Evolutionary conservation across 2,888 invertebrate species (phyloP), one percentile per base, ranked within the genome.

Genomic region (Tetropium fuscum): DNA sequence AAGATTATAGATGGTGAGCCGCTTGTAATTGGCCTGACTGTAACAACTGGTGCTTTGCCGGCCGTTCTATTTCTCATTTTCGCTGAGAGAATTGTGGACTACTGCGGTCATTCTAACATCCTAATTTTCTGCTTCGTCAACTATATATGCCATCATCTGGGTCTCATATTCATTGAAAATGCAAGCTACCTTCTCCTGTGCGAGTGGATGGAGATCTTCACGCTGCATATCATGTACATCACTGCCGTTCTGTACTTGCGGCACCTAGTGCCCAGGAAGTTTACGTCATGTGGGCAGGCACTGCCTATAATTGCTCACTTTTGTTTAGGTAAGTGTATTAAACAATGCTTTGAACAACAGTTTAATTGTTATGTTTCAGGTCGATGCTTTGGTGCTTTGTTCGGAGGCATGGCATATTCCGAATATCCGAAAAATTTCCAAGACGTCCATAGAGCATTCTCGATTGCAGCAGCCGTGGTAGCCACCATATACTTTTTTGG

Each of bases 31-130:
- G 91, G 90, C 0, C 81, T 91, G 43, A 87, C 89, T 15, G 75
- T 90, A 76, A 88, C 89, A 1, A 84, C 87, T 8, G 90, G 90
- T 43, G 89, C 91, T 3, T 72, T 91, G 60, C 90, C 90, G 0
- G 90, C 91, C 1, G 82, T 90, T 38, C 85, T 90, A 3, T 88
- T 90, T 69, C 83, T 94, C 20, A 89, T 88, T 84, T 89, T 90
- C 82, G 92, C 94, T 1, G 94, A 95, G 72, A 87, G 87, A 66
- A 86, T 95, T 25, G 91, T 95, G 25, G 92, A 94, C 82, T 93
- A 90, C 78, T 89, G 94, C 65, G 91, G 91, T 7, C 90, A 91
- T 76, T 91, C 92, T 64, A 93, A 94, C 79, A 86, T 94, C 53
- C 87, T 94, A 72, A 93, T 94, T 71, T 86, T 88, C 60, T 91